Evolutionary conservation across 2,113 vertebrate species (phyloP).

Genomic region (Steatornis caripensis): DNA sequence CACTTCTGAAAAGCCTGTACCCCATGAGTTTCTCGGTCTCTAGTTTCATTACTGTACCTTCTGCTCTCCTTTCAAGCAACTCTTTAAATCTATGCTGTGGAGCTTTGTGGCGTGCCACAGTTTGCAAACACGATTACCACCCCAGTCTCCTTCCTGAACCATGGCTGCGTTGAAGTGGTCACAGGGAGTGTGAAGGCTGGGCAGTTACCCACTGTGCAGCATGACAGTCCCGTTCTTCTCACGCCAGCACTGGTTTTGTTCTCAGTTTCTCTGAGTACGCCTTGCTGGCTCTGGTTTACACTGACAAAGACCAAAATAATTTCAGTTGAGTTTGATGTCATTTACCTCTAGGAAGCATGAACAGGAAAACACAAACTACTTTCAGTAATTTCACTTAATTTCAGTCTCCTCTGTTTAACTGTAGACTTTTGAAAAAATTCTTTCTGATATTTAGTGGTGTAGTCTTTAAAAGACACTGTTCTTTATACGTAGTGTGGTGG

Average conservation of each 20-base stretch:
- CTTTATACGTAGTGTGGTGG: fast-evolving
- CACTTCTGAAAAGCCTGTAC: slow-evolving; percentile 20
- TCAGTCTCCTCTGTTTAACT: background rate
- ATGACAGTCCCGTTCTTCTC: background rate
- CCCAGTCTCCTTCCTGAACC: background rate
- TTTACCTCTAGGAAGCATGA: background rate
- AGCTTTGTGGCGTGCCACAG: background rate
- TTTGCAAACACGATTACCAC: background rate
- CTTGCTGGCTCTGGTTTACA: background rate
- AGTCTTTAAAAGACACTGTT: background rate
- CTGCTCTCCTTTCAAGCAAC: slow-evolving; percentile 30
- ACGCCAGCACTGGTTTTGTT: fast-evolving
- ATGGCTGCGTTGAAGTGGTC: background rate
- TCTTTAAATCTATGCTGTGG: background rate
- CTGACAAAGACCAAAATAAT: background rate
- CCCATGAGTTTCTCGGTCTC: slow-evolving; percentile 27
- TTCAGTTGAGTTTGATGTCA: background rate
- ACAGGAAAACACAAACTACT: background rate
- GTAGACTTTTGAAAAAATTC: no score
- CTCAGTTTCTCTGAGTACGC: background rate
- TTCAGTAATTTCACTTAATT: background rate
- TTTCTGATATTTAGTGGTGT: background rate
- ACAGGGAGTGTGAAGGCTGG: background rate
- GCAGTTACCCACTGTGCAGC: fast-evolving
- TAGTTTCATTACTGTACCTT: slow-evolving; percentile 56